Evolutionary conservation across 1,140 invertebrate species (phyloP).

Genomic region (Drosophila teissieri): DNA sequence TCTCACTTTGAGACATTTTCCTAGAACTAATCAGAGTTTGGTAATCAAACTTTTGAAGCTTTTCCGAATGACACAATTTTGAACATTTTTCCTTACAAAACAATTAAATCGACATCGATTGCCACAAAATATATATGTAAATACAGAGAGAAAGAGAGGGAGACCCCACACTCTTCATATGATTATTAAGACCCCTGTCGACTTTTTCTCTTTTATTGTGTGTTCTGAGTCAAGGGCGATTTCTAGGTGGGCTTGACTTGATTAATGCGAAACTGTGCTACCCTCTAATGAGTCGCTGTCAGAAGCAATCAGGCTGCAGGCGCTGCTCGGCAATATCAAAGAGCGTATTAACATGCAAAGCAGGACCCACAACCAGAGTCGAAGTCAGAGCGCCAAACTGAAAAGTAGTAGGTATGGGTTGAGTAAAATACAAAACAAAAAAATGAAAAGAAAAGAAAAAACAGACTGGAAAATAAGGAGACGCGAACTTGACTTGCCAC

Average conservation of each 20-base stretch:
- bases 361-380: slow-evolving; percentile 58
- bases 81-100: background rate
- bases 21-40: background rate
- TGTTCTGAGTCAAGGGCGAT: slow-evolving; percentile 65
- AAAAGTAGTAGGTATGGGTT: slow-evolving; percentile 1
- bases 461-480: slow-evolving; percentile 9
- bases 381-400: slow-evolving; percentile 41
- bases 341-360: slow-evolving; percentile 82
- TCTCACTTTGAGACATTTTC: background rate
- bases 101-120: slow-evolving; percentile 14
- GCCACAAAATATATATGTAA: background rate
- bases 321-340: slow-evolving; percentile 76
- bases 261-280: slow-evolving; percentile 58
- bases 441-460: background rate
- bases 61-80: background rate
- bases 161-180: background rate
- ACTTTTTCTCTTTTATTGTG: background rate
- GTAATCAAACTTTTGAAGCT: background rate
- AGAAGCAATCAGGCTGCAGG: slow-evolving; percentile 80
- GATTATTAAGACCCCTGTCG: slow-evolving; percentile 34
- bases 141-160: no score
- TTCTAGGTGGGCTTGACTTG: slow-evolving; percentile 20
- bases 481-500: slow-evolving; percentile 72
- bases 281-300: slow-evolving; percentile 60
- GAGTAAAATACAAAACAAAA: slow-evolving; percentile 2